Base-by-base conservation (phyloP, 1,140 invertebrate genomes). In the Aporrectodea caliginosa region DNA sequence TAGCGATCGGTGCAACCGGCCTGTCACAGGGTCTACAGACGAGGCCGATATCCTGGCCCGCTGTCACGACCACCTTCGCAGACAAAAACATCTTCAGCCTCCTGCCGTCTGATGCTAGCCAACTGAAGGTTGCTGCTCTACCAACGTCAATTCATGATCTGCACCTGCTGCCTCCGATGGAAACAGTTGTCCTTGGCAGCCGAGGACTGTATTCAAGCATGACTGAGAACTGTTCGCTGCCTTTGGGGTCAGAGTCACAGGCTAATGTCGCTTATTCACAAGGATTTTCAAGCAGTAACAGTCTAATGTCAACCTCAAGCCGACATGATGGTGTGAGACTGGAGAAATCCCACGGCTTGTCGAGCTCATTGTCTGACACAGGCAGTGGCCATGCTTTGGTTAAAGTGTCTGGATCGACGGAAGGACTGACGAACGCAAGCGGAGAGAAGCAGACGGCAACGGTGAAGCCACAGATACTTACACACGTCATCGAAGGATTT, bases 401-500 rank as follows among this genome's bases (percentile, higher is more conserved):
- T n/a, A n/a, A n/a, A n/a, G n/a, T n/a, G n/a, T n/a, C n/a, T n/a
- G n/a, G n/a, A n/a, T n/a, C n/a, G n/a, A n/a, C n/a, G n/a, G n/a
- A n/a, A n/a, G n/a, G n/a, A n/a, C n/a, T n/a, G n/a, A n/a, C n/a
- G n/a, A n/a, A n/a, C n/a, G n/a, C n/a, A n/a, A n/a, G n/a, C n/a
- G n/a, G n/a, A n/a, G 85, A 86, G 81, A 87, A 85, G 80, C 86
- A 88, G 79, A 85, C 33, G 29, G 43, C 32, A 43, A 68, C 0
- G 27, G 29, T 35, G 0, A 97, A 97, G 88, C 96, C 96, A 0
- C 95, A 98, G 86, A 94, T 98, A 1, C 89, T 98, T 14, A 98
- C 96, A 0, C 97, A 98, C 87, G 94, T 98, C 1, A 98, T 98
- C 79, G 96, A 98, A 88, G 96, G 96, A 29, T 98, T 96, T 88